Base-by-base conservation (phyloP, 2,113 vertebrate species). In the Strigops habroptila region DNA sequence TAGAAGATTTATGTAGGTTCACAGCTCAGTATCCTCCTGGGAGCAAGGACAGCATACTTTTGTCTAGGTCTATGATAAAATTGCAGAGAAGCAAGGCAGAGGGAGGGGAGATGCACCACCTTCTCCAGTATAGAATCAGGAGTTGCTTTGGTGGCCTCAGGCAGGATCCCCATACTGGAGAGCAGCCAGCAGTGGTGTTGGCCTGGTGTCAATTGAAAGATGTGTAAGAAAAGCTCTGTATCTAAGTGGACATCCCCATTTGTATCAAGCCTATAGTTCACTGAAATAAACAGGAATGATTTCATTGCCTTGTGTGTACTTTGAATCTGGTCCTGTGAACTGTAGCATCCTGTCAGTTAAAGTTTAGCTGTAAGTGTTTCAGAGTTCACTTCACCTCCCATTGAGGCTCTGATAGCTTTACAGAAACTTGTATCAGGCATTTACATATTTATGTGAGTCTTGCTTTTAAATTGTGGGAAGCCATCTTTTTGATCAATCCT, bases 81-180 rank as follows among this genome's bases (percentile, higher is more conserved):
- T n/a, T 4, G 18, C 15, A 80, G 37, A 73, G 30, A 62, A 88
- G 5, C 9, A 67, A 51, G 37, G 55, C 46, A 86, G 43, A 49
- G 4, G 28, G 16, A 59, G 4, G 28, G 5, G 25, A 91, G 2
- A 30, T 67, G 13, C 16, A n/a, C 6, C 5, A 39, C 8, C 22
- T 87, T 82, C 23, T 73, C 7, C 0, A 4, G 7, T 11, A 28
- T 2, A 68, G 30, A 46, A 49, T 39, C 19, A 51, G 70, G 62
- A 87, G 23, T 19, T 67, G 11, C 9, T 10, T 63, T 0, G 0
- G 24, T 53, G 28, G n/a, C 23, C 7, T 4, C 24, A 67, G 28
- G 13, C 15, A 43, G 44, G 12, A 37, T 67, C 18, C 14, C 7
- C 7, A 55, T 31, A 30, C 4, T 46, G 30, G 37, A 75, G 67